phyloP scores from a whole-genome alignment of 2,113 vertebrate species.

The Brachyhypopomus gauderio region DNA sequence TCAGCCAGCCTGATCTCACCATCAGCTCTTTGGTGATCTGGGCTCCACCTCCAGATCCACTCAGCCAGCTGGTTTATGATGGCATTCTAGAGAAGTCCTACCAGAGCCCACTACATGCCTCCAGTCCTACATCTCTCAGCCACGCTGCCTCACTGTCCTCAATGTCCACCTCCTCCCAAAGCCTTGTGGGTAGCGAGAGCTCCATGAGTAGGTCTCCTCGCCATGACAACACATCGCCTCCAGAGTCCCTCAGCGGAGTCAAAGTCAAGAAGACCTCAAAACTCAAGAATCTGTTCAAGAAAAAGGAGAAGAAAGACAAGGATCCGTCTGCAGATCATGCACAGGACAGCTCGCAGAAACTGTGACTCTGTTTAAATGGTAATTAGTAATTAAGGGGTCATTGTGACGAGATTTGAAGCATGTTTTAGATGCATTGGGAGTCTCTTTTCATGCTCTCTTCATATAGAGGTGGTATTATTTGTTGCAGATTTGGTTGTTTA shows the following conservation, averaged over 20 bases:
- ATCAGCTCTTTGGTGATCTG: slow-evolving; percentile 68
- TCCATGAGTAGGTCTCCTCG: neutral
- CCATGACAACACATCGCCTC: slow-evolving; percentile 62
- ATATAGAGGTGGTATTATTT: neutral
- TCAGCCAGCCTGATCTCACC: slow-evolving; percentile 71
- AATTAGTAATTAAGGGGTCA: neutral
- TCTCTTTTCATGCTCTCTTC: neutral
- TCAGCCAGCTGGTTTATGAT: slow-evolving; percentile 88
- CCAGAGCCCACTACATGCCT: slow-evolving; percentile 67
- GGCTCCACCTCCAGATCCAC: slow-evolving; percentile 80
- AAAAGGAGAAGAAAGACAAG: slow-evolving; percentile 74
- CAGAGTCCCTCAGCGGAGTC: slow-evolving; percentile 78
- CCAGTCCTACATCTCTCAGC: slow-evolving; percentile 62
- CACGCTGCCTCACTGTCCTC: slow-evolving; percentile 14
- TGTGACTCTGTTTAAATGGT: slow-evolving; percentile 54
- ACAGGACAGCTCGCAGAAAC: slow-evolving; percentile 67
- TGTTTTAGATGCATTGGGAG: neutral
- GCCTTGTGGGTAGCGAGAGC: slow-evolving; percentile 48
- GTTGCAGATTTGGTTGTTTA: neutral
- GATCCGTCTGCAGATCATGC: slow-evolving; percentile 56
- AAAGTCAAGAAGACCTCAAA: slow-evolving; percentile 89
- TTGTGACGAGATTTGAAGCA: neutral
- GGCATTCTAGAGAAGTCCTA: slow-evolving; percentile 94
- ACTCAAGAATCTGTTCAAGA: slow-evolving; percentile 95
- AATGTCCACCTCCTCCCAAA: slow-evolving; percentile 51